Evolutionary conservation across 2,888 invertebrate genomes (phyloP).

Genomic region (Cantharis rustica): DNA sequence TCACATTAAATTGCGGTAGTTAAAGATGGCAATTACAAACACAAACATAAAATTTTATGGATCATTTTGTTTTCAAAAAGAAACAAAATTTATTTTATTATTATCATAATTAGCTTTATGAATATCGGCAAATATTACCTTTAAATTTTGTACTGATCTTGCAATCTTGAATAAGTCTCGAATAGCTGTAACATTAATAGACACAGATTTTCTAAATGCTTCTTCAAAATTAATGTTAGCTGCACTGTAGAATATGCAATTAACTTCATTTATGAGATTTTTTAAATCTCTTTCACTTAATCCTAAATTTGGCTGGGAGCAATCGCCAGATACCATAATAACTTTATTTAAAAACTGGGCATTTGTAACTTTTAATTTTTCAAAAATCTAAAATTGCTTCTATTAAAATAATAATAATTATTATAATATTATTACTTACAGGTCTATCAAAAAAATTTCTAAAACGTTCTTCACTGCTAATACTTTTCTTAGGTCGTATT

Average conservation of each 20-base stretch:
- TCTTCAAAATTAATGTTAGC: not conserved
- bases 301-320: not conserved
- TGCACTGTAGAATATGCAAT: not conserved
- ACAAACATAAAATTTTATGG: too few relatives aligned
- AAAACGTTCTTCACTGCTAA: not conserved
- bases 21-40: too few relatives aligned
- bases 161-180: not conserved
- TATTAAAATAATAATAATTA: too few relatives aligned
- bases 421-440: too few relatives aligned
- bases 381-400: not conserved
- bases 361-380: not conserved
- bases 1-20: too few relatives aligned
- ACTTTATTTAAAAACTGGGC: not conserved
- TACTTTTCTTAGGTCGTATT: not conserved
- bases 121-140: too few relatives aligned
- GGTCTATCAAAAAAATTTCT: not conserved
- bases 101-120: too few relatives aligned
- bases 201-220: not conserved
- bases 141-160: not conserved
- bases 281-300: not conserved
- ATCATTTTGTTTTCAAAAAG: too few relatives aligned
- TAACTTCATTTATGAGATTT: not conserved
- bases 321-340: not conserved
- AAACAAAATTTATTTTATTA: too few relatives aligned
- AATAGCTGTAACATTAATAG: not conserved